Base-by-base conservation (phyloP, 2,888 invertebrate species). In the Megalurothrips usitatus region DNA sequence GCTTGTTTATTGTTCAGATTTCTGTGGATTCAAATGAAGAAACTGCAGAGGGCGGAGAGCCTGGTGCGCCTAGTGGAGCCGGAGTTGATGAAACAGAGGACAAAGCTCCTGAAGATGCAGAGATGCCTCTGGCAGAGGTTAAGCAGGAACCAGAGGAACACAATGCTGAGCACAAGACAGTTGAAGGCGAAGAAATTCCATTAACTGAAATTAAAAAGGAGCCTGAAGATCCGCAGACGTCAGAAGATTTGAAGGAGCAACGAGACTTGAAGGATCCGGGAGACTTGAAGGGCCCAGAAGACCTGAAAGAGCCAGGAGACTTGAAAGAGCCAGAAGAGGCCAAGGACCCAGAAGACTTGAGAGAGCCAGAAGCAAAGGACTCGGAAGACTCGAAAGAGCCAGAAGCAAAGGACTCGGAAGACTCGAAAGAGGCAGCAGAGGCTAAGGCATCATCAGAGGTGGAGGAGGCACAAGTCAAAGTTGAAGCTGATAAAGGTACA, bases 21-120 rank as follows among this genome's bases (percentile, higher is more conserved):
- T 79, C 58, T 79, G 80, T 81, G 47, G 79, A 82, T 80, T 81
- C 79, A 75, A 82, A 83, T 43, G 79, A 82, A 43, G 83, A 83
- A 58, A 14, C 68, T 52, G 52, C 81, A 79, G 79, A 80, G 34
- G 80, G 80, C 9, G 82, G 81, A 14, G 81, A 81, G 52, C 82
- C 81, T 19, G 79, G 79, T 79, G 81, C 43, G 14, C 63, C 78
- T 14, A 48, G 58, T 19, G 82, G 82, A 82, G 81, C 80, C 78
- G 79, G 80, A 78, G 82, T 83, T 17, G 81, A 81, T 3, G 81
- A 82, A 63, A 82, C 28, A 3, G 84, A 84, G 80, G 83, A 83
- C n/a, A 81, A 80, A 79, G 63, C 79, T n/a, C 68, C 52, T n/a
- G 79, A 80, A 19, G 1, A 26, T 1, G 19, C 26, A 26, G 28